Conservation (phyloP, 2,888 invertebrate genomes). For the Tipula confusa region DNA sequence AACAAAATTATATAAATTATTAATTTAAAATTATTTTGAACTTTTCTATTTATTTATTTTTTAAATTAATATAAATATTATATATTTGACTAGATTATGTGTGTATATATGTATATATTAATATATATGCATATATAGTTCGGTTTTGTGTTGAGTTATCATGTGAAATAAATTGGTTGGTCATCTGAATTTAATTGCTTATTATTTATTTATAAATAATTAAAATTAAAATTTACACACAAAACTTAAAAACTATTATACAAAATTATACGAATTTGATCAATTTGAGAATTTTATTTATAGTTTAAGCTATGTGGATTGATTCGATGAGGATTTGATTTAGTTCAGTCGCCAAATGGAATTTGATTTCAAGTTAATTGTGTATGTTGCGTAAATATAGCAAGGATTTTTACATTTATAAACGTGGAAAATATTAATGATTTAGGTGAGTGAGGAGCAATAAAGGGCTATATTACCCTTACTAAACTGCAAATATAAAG, state of each 20-base stretch:
- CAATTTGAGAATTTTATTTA: background rate
- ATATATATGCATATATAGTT: too few relatives aligned
- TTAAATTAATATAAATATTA: slow-evolving; percentile 1
- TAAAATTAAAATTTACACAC: background rate
- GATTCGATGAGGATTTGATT: too few relatives aligned
- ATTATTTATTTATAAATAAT: background rate
- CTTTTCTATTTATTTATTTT: background rate
- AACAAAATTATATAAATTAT: background rate
- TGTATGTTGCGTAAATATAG: too few relatives aligned
- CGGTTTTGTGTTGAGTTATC: too few relatives aligned
- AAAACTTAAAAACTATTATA: background rate
- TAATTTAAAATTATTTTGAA: background rate
- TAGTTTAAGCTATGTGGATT: background rate
- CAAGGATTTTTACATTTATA: too few relatives aligned
- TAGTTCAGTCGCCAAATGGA: too few relatives aligned
- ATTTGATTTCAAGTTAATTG: too few relatives aligned
- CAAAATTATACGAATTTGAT: background rate
- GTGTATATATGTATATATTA: background rate
- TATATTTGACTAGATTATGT: background rate
- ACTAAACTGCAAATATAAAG: too few relatives aligned
- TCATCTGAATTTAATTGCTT: background rate
- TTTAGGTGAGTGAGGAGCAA: too few relatives aligned
- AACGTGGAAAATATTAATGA: too few relatives aligned
- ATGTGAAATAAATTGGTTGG: background rate
- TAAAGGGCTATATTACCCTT: too few relatives aligned